phyloP scores from a whole-genome alignment of 2,797 vertebrate genomes.

The Chromobotia macracanthus region DNA sequence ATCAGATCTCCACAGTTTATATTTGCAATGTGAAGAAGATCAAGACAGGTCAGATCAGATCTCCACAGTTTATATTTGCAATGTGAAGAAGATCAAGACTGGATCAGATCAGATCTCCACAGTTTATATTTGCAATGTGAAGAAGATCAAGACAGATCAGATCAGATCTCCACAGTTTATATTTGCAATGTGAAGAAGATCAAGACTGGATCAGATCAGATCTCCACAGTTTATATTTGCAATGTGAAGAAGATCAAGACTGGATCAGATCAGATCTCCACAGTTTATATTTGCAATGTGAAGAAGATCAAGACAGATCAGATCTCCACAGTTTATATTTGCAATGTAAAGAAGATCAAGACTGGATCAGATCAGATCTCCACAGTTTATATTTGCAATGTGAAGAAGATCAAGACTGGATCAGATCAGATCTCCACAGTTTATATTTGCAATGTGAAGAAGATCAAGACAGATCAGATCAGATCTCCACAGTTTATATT shows the following conservation, averaged over 20 bases:
- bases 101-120: constrained; percentile 76
- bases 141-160: constrained; percentile 88
- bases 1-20: background rate
- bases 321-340: background rate
- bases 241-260: constrained; percentile 77
- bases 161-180: background rate
- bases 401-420: constrained; percentile 88
- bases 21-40: background rate
- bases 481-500: background rate
- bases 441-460: background rate
- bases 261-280: constrained; percentile 77
- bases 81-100: constrained; percentile 78
- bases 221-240: background rate
- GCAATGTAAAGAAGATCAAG: constrained; percentile 71
- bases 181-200: background rate
- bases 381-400: background rate
- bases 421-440: constrained; percentile 57
- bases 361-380: constrained; percentile 81
- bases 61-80: background rate
- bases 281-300: background rate
- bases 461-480: constrained; percentile 84
- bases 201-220: constrained; percentile 84
- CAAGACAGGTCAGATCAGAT: constrained; percentile 84
- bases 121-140: background rate
- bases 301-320: too few species aligned